phyloP scores from a whole-genome alignment of 2,113 vertebrate genomes.

The Gavialis gangeticus region DNA sequence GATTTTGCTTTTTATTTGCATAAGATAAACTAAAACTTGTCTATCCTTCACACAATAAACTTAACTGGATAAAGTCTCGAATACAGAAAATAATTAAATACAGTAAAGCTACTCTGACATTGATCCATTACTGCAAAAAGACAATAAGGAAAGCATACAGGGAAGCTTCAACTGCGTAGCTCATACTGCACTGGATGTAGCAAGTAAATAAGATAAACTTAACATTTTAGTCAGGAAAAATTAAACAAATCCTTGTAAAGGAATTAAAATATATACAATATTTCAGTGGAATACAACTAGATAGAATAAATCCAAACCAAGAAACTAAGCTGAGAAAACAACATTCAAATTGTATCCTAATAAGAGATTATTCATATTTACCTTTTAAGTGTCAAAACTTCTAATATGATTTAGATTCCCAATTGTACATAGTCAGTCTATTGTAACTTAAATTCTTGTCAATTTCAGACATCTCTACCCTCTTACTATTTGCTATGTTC shows the following conservation, averaged over 20 bases:
- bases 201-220: neutral
- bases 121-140: neutral
- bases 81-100: neutral
- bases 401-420: neutral
- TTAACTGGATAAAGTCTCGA: neutral
- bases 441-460: neutral
- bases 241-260: neutral
- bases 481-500: neutral
- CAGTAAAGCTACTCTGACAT: neutral
- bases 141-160: too few species aligned
- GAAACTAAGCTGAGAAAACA: neutral
- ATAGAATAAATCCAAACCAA: neutral
- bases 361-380: neutral
- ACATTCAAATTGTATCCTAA: neutral
- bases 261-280: neutral
- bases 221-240: neutral
- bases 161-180: neutral
- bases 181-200: slow-evolving; percentile 1
- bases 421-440: neutral
- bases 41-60: neutral
- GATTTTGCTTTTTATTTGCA: neutral
- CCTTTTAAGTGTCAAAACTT: neutral
- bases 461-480: neutral
- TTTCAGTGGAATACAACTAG: neutral
- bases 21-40: neutral